Percentiles rank a stretch among this genome's conserved stretches.
These are phyloP conservation scores for Physocephala rufipes DNA, from an alignment of 2,888 invertebrate species.

Conservation along the genomic window DNA sequence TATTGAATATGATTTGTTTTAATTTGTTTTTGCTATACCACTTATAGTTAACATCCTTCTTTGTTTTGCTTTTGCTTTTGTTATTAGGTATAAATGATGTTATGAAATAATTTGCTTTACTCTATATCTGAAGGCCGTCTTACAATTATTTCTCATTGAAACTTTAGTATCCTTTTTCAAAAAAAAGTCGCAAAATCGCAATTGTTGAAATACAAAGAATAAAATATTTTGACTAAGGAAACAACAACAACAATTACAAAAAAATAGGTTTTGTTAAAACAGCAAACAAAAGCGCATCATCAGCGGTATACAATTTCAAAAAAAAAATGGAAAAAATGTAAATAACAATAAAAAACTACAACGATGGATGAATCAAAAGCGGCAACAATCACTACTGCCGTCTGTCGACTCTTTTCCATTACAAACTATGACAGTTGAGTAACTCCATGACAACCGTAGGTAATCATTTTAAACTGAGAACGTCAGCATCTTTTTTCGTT, in stretches of 20 bases:
- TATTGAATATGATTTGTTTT: no score
- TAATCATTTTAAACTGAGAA: conserved; percentile 51
- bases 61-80: no score
- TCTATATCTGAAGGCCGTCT: no score
- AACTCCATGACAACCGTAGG: conserved; percentile 45
- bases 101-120: no score
- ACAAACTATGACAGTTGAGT: not conserved
- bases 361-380: conserved; percentile 21
- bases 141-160: no score
- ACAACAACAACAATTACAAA: not conserved
- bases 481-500: conserved; percentile 51
- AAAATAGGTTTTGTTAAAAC: not conserved
- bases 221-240: no score
- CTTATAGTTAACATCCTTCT: no score
- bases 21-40: no score
- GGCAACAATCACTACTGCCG: conserved; percentile 45
- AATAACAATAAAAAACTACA: not conserved
- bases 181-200: no score
- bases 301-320: conserved; percentile 13
- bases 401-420: not conserved
- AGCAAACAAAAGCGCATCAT: not conserved
- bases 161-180: no score
- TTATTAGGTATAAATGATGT: no score
- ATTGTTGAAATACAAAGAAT: no score
- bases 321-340: not conserved